Base-by-base conservation (phyloP, 1,140 invertebrate species). In the Leptopilina boulardi region DNA sequence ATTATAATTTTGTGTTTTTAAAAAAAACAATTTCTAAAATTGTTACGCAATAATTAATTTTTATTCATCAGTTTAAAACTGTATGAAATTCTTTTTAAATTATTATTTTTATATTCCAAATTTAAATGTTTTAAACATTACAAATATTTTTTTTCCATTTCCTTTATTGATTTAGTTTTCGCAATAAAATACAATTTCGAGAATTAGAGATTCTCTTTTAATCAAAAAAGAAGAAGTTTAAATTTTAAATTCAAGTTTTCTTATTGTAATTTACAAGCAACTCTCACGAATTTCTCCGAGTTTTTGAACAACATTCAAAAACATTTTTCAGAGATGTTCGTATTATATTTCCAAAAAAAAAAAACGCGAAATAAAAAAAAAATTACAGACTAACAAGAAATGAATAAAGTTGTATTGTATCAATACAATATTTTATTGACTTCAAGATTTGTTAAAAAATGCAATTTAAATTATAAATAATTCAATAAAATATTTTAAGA, bases 371-470 rank as follows among this genome's bases (percentile, higher is more conserved):
- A n/a, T n/a, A 51, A 51, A 5, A 51, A 18, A 0, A 51, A 15
- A 51, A n/a, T 1, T 18, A 9, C 8, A 54, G 51, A 54, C 18
- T 9, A n/a, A n/a, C n/a, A n/a, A n/a, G n/a, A n/a, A n/a, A n/a
- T n/a, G 51, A 18, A 19, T 19, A 26, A 23, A 23, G 11, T 59
- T 59, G 59, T 66, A 66, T 66, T 66, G 59, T 66, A 66, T 30
- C 23, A 66, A 66, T 66, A 66, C 59, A 66, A 66, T 66, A 26
- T 66, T 66, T 66, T 66, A 66, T 66, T 66, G 13, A n/a, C 26
- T 30, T 23, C 23, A 59, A 30, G 5, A 59, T 26, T 23, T 13
- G 26, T 59, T 59, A 21, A 15, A 26, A 26, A 66, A 66, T 30
- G 23, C 26, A 30, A 66, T 23, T 30, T 30, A 30, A 66, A 66